These are phyloP conservation scores for Hyles vespertilio DNA, from an alignment of 1,140 invertebrate genomes.

Conservation along the genomic window DNA sequence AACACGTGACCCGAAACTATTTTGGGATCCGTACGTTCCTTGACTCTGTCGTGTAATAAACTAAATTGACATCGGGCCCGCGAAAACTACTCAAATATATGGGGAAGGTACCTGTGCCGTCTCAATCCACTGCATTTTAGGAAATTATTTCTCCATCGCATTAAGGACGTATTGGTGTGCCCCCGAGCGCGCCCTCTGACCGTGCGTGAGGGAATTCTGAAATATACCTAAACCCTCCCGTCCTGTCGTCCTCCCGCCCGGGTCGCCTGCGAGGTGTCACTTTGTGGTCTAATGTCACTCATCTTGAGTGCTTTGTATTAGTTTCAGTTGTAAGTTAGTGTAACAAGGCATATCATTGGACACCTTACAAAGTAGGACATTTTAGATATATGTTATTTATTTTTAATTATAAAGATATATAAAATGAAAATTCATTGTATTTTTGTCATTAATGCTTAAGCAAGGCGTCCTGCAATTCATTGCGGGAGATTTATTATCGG, in stretches of 20 bases:
- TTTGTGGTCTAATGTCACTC: constrained; percentile 37
- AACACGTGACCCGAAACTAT: too few species aligned
- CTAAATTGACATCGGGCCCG: constrained; percentile 42
- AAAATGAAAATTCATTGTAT: too few species aligned
- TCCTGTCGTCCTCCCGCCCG: constrained; percentile 11
- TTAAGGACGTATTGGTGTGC: constrained; percentile 47
- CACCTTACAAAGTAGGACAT: too few species aligned
- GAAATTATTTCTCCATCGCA: constrained; percentile 57
- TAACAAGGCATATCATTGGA: too few species aligned
- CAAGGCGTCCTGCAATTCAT: too few species aligned
- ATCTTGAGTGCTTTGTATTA: constrained; percentile 10
- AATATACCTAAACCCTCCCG: constrained; percentile 19
- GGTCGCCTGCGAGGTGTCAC: constrained; percentile 5
- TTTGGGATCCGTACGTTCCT: too few species aligned
- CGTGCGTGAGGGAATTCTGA: constrained; percentile 43
- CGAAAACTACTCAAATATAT: constrained; percentile 48
- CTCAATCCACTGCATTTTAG: constrained; percentile 57
- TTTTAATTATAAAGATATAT: too few species aligned
- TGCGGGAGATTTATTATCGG: too few species aligned
- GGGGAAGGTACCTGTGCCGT: constrained; percentile 27
- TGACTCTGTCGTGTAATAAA: constrained; percentile 30
- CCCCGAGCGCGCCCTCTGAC: constrained; percentile 46
- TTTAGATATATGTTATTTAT: too few species aligned
- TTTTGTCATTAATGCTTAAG: too few species aligned
- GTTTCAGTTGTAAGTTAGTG: background rate